Evolutionary conservation across 1,140 invertebrate species (phyloP).

Genomic region (Platorchestia sp.): DNA sequence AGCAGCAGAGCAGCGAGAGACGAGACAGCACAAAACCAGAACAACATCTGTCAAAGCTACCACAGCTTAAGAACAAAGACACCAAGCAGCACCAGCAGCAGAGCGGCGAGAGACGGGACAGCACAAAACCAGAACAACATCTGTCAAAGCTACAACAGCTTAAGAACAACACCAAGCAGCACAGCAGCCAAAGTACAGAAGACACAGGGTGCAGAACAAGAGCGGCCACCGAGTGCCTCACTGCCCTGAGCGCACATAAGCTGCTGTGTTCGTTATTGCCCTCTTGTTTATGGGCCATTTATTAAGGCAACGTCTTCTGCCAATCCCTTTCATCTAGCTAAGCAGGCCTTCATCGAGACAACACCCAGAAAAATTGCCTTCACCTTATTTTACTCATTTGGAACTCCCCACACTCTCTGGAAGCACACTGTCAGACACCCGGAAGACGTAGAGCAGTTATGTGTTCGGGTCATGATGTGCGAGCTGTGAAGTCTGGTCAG

Average conservation of each 20-base stretch:
- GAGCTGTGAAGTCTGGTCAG: neutral
- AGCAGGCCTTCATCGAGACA: constrained; percentile 3
- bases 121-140: too few relatives aligned
- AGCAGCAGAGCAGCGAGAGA: too few relatives aligned
- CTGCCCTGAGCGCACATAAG: neutral
- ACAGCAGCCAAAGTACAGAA: neutral
- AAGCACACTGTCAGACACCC: neutral
- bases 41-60: neutral
- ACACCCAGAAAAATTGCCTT: neutral
- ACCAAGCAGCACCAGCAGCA: neutral
- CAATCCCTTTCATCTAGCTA: neutral
- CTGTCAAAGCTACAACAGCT: too few relatives aligned
- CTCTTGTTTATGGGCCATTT: neutral
- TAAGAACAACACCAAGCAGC: neutral
- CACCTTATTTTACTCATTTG: neutral
- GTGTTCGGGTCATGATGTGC: neutral
- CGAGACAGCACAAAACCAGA: neutral
- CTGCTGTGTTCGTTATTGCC: neutral
- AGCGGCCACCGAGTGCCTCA: neutral
- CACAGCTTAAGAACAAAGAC: neutral
- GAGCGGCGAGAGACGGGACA: too few relatives aligned
- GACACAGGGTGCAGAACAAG: neutral
- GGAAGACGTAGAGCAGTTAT: neutral
- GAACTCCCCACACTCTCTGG: neutral
- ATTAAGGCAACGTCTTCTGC: neutral